Conservation (phyloP, 2,797 vertebrate species). For the Sebastes cheni region DNA sequence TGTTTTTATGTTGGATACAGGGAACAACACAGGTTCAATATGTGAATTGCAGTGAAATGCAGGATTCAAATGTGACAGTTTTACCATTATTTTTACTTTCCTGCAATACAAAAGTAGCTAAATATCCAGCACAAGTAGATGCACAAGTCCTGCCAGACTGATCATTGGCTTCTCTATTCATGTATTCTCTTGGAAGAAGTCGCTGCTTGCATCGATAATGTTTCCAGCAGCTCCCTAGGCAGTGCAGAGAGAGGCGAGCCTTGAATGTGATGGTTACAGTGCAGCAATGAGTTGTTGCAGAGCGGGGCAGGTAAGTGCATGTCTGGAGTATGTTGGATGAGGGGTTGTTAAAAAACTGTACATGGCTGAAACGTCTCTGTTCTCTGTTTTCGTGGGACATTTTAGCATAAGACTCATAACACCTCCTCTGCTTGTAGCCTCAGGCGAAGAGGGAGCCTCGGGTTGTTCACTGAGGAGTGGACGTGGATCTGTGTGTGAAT, state of each 20-base stretch:
- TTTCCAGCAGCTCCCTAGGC: conserved; percentile 48
- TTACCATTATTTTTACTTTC: neutral
- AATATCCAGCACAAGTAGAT: neutral
- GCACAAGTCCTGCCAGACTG: neutral
- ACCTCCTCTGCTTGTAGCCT: neutral
- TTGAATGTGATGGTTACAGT: conserved; percentile 69
- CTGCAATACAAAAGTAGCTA: neutral
- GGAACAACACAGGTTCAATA: too few species aligned
- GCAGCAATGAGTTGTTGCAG: conserved; percentile 67
- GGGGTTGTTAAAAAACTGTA: conserved; percentile 75
- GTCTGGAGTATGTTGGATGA: conserved; percentile 78
- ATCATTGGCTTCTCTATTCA: conserved; percentile 34
- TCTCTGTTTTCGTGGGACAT: neutral
- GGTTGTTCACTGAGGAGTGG: neutral
- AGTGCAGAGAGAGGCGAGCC: conserved; percentile 34
- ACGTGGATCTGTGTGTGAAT: neutral
- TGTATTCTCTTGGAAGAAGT: conserved; percentile 54
- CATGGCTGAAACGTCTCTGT: conserved; percentile 54
- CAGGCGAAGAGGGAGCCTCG: neutral
- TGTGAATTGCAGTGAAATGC: neutral
- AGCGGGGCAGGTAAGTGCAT: conserved; percentile 85
- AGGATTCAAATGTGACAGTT: neutral
- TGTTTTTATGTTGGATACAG: too few species aligned
- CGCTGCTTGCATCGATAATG: conserved; percentile 55
- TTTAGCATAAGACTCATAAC: conserved; percentile 29